Conservation (phyloP, 2,888 invertebrate species). For the Phytoseiulus persimilis region DNA sequence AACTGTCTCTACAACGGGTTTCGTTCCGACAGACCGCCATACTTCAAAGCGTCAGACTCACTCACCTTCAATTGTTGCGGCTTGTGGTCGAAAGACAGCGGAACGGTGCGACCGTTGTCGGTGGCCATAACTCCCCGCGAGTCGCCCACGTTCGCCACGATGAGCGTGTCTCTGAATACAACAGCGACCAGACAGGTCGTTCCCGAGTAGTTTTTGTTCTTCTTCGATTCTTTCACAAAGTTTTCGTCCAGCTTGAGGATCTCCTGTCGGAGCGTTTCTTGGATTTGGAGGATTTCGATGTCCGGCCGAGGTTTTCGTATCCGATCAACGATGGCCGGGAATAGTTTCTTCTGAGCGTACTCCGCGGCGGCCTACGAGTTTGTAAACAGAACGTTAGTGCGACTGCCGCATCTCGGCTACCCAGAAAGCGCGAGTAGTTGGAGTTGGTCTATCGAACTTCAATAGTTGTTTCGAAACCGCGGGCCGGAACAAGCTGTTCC, state of each 20-base stretch:
- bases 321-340: constrained; percentile 55
- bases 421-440: no score
- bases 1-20: no score
- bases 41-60: background rate
- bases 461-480: background rate
- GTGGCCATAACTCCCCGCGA: constrained; percentile 93
- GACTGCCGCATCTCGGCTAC: no score
- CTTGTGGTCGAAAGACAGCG: constrained; percentile 90
- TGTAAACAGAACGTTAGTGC: constrained; percentile 41
- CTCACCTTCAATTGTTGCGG: constrained; percentile 70
- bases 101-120: constrained; percentile 75
- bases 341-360: constrained; percentile 77
- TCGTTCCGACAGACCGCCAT: background rate
- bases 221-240: constrained; percentile 71
- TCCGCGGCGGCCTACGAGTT: constrained; percentile 69
- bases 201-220: constrained; percentile 61
- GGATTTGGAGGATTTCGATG: constrained; percentile 41
- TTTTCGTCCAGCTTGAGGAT: constrained; percentile 73
- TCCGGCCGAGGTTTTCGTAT: constrained; percentile 42
- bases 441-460: background rate
- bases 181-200: constrained; percentile 85
- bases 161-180: constrained; percentile 68
- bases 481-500: background rate
- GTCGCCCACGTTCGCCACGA: constrained; percentile 93
- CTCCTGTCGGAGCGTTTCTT: constrained; percentile 69